Evolutionary conservation across 2,888 invertebrate species (phyloP).

Genomic region (Dryomyza anilis): DNA sequence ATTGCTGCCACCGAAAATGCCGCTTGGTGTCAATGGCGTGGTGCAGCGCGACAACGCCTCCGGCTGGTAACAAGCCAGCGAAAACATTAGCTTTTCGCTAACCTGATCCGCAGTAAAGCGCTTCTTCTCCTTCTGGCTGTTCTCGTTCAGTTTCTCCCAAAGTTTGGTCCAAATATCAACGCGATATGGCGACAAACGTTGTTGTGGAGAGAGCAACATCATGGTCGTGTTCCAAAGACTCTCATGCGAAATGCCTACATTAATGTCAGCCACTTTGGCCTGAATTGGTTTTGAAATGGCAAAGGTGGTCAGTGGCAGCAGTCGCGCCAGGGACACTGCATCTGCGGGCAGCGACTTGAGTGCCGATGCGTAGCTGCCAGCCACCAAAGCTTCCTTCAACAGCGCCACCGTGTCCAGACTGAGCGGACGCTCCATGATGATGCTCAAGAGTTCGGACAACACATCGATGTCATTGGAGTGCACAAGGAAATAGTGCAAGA

Average conservation of each 20-base stretch:
- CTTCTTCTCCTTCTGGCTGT: constrained; percentile 65
- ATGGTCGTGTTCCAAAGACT: constrained; percentile 81
- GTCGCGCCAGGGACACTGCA: constrained; percentile 69
- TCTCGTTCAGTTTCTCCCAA: constrained; percentile 73
- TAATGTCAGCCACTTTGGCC: constrained; percentile 61
- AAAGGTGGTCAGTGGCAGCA: constrained; percentile 73
- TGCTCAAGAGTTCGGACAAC: constrained; percentile 73
- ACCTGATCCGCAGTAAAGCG: constrained; percentile 74
- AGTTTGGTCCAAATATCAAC: constrained; percentile 83
- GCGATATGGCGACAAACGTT: constrained; percentile 80
- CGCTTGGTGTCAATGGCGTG: constrained; percentile 78
- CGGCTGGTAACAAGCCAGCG: constrained; percentile 83
- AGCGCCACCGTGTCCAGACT: constrained; percentile 65
- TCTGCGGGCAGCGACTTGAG: constrained; percentile 76
- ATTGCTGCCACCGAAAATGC: constrained; percentile 64
- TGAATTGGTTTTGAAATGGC: constrained; percentile 57
- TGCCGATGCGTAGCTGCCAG: constrained; percentile 73
- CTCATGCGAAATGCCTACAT: constrained; percentile 74
- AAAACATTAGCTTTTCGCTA: constrained; percentile 77
- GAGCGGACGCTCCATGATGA: constrained; percentile 67
- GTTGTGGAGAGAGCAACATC: constrained; percentile 82
- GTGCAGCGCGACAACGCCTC: constrained; percentile 84
- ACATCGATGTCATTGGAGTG: constrained; percentile 77
- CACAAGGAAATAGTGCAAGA: constrained; percentile 81
- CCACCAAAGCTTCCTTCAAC: constrained; percentile 82